Evolutionary conservation across 1,140 invertebrate species (phyloP).

Genomic region (Drosophila orosa): DNA sequence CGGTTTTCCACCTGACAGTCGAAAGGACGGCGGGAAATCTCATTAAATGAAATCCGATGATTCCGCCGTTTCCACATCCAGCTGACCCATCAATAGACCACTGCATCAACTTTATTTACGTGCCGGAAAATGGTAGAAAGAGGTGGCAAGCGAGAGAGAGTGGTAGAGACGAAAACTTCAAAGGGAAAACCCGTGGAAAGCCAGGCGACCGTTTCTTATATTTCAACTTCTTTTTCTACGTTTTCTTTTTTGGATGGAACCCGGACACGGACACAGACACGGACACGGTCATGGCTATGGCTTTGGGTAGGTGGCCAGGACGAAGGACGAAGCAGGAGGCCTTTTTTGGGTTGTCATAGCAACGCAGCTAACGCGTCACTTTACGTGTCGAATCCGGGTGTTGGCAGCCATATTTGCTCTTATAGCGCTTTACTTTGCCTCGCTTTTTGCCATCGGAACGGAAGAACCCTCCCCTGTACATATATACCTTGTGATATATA

Average conservation of each 20-base stretch:
- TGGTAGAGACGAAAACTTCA: slow-evolving; percentile 15
- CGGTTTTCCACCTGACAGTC: slow-evolving; percentile 16
- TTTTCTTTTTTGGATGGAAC: slow-evolving; percentile 1
- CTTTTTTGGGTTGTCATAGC: slow-evolving; percentile 75
- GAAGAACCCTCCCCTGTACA: slow-evolving; percentile 39
- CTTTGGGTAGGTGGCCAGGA: slow-evolving; percentile 2
- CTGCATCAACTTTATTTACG: slow-evolving; percentile 42
- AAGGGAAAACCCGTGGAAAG: slow-evolving; percentile 7
- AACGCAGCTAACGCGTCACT: slow-evolving; percentile 82
- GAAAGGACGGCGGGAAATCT: slow-evolving; percentile 30
- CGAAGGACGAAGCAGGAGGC: slow-evolving; percentile 5
- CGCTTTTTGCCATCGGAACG: slow-evolving; percentile 57
- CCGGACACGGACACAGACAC: neutral
- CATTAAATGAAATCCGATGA: slow-evolving; percentile 60
- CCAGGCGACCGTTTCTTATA: slow-evolving; percentile 15
- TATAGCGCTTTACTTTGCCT: slow-evolving; percentile 79
- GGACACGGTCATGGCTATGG: neutral
- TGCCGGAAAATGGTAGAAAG: slow-evolving; percentile 9
- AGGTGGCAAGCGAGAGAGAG: neutral
- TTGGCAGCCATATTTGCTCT: slow-evolving; percentile 84
- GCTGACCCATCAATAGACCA: slow-evolving; percentile 45
- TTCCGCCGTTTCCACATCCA: slow-evolving; percentile 12
- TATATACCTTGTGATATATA: slow-evolving; percentile 7
- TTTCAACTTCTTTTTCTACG: slow-evolving; percentile 3
- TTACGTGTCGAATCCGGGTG: slow-evolving; percentile 84